phyloP scores from a whole-genome alignment of 1,140 invertebrate genomes.

The Mesaphorura yosii region DNA sequence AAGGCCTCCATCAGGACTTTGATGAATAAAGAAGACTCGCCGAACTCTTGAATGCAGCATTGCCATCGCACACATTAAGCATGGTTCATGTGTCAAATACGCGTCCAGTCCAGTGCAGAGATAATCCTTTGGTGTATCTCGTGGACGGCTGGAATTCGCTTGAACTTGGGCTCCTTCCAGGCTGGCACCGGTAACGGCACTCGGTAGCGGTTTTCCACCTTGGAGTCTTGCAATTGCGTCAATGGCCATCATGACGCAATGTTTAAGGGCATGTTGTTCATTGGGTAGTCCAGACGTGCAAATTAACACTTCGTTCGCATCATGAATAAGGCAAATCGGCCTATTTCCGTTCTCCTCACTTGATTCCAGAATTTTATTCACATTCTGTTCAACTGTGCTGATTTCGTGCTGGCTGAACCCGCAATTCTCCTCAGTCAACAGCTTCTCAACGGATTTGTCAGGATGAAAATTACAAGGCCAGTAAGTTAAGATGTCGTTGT shows the following conservation, averaged over 20 bases:
- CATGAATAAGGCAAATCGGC: conserved; percentile 52
- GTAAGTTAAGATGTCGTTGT: conserved; percentile 44
- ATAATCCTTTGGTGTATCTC: conserved; percentile 42
- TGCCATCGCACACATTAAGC: conserved; percentile 88
- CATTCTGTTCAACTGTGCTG: conserved; percentile 46
- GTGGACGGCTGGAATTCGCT: background rate
- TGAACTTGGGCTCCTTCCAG: background rate
- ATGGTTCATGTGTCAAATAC: conserved; percentile 74
- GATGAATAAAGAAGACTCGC: conserved; percentile 63
- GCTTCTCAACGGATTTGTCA: conserved; percentile 56
- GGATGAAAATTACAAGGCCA: conserved; percentile 75
- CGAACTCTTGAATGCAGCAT: conserved; percentile 73
- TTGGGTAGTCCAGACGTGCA: conserved; percentile 45
- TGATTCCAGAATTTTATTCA: conserved; percentile 48
- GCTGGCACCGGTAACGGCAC: background rate
- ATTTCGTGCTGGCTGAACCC: conserved; percentile 47
- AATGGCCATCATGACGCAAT: conserved; percentile 71
- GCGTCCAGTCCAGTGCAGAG: conserved; percentile 80
- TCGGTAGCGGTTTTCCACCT: conserved; percentile 60
- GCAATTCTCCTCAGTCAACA: conserved; percentile 42
- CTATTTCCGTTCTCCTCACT: conserved; percentile 36
- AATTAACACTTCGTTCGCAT: conserved; percentile 57
- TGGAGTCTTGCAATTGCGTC: conserved; percentile 72
- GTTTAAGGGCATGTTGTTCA: conserved; percentile 57
- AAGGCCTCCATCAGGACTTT: conserved; percentile 53